Evolutionary conservation across 1,140 invertebrate genomes (phyloP), one percentile per base, ranked within the genome.

Genomic region (Ceratina calcarata): DNA sequence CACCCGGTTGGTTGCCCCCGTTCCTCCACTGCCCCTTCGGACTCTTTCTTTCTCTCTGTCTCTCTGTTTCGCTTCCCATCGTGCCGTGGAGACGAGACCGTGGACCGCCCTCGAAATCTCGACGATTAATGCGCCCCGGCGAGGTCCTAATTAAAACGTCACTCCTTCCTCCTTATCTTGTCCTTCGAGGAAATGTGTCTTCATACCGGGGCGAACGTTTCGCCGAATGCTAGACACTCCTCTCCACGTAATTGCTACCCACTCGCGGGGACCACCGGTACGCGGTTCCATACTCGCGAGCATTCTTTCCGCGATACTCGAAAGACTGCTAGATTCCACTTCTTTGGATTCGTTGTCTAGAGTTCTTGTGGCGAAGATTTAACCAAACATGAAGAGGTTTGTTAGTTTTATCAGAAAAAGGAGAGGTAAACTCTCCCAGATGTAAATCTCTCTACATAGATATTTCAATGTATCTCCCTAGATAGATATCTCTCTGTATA

Each of bases 61-160:
- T 49, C 37, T 22, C 45, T 10, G 16, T 20, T 18, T 45, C 49
- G 27, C 65, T 60, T 69, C 55, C 74, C 37, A 62, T 58, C 49
- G 22, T 49, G 45, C 3, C 0, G 32, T 18, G 3, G 37, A 45
- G 37, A 45, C 37, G 37, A 45, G 37, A 45, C 37, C 57, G 74
- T n/a, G 76, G 69, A 64, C 79, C 81, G 74, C 80, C 76, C 80
- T 85, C 85, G 81, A 83, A 89, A 88, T 89, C 83, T 78, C 82
- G 82, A 86, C 88, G 88, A 90, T 90, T 89, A 89, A 89, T 89
- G 70, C 84, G 62, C 70, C 83, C 78, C 49, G n/a, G 53, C 78
- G 71, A 68, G 79, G 58, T 85, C 79, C 69, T 85, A 85, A 85
- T 85, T 85, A 85, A 85, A 85, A 85, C 57, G 83, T 84, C 83